Base-by-base conservation (phyloP, 2,113 vertebrate genomes). In the Eidolon helvum region DNA sequence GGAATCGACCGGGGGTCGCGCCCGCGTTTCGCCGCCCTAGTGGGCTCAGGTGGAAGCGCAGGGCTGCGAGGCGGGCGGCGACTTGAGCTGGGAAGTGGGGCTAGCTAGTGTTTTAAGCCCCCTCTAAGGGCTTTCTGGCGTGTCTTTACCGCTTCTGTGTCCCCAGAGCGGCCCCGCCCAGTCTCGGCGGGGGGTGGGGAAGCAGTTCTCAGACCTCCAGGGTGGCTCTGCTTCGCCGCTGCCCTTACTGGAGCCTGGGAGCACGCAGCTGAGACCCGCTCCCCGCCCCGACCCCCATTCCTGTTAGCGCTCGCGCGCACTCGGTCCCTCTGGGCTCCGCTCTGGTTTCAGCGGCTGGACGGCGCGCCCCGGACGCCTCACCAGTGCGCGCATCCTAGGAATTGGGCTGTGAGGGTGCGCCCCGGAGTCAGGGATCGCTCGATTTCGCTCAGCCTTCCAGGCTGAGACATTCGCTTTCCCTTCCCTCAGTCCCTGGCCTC, bases 1-100 rank as follows among this genome's bases (percentile, higher is more conserved):
- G 79, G 65, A 74, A 22, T 68, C 50, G 26, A 6, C 63, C 83
- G 1, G 69, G 86, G 94, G 87, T 90, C 35, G 48, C 33, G 33
- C 50, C 28, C 11, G 92, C 74, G 8, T 95, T 30, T 50, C 83
- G 97, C 92, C 97, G 95, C 97, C 97, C 95, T 95, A 30, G 75
- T 75, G 95, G 95, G 95, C 87, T 68, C 35, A 33, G 95, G 45
- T 15, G 95, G 94, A 94, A 94, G 75, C 48, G 92, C 92, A 68
- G 8, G 79, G 55, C 83, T 16, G 40, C 66, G 55, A 65, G 72
- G 82, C 40, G 1, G 75, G 77, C 63, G 28, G 63, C 53, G 10
- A 3, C 14, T 12, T 0, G n/a, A 50, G 19, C 63, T 0, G n/a
- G 35, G 57, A 15, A 19, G 66, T 21, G 2, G 45, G 86, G 78